Evolutionary conservation across 2,797 vertebrate genomes (phyloP).

Genomic region (Hydrolagus colliei): DNA sequence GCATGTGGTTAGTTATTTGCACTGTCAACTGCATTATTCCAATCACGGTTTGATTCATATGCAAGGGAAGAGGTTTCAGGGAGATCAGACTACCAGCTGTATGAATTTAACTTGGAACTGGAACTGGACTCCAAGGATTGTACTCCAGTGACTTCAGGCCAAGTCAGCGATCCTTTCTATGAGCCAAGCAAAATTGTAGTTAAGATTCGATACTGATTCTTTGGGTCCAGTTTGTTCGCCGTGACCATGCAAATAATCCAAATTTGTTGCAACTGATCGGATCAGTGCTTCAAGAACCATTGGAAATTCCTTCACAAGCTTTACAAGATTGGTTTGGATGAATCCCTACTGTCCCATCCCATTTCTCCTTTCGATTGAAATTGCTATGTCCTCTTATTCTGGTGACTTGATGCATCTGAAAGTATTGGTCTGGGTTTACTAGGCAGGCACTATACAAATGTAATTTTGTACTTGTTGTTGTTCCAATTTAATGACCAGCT

Average conservation of each 20-base stretch:
- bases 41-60: background rate
- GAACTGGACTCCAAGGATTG: background rate
- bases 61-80: background rate
- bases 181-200: background rate
- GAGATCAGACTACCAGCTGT: background rate
- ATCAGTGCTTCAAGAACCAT: no score
- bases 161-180: background rate
- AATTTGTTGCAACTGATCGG: background rate
- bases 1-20: background rate
- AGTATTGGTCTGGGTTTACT: no score
- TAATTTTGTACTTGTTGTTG: no score
- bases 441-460: no score
- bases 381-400: no score
- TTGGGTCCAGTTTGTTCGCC: background rate
- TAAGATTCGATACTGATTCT: background rate
- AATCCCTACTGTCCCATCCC: no score
- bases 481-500: background rate
- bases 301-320: no score
- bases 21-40: background rate
- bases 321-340: no score
- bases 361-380: no score
- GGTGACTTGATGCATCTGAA: no score
- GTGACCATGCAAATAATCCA: no score
- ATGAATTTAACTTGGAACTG: constrained; percentile 5
- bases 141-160: background rate